A percentile compares a stretch with the other conserved stretches of the same genome.
Conservation (phyloP, 2,113 vertebrate genomes). For the Parotia lawesii region DNA sequence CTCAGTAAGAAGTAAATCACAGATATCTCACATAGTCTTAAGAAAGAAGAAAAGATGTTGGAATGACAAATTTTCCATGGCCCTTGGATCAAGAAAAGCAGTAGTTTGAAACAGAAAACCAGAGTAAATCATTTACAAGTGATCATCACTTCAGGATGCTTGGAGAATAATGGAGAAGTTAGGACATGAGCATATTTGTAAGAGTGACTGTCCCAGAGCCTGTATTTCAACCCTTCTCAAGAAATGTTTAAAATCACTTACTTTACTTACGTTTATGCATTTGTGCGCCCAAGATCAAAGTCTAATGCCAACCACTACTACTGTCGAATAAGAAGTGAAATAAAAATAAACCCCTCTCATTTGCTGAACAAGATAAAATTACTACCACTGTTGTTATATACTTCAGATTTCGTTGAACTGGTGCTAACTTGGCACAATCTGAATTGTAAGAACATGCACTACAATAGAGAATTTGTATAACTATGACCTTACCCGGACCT, state of each 20-base stretch:
- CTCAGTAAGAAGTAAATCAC: slow-evolving; percentile 27
- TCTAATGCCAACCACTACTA: background rate
- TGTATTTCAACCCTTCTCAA: background rate
- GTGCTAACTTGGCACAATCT: background rate
- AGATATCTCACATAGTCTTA: background rate
- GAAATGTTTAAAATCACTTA: background rate
- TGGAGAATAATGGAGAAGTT: background rate
- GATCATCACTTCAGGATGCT: background rate
- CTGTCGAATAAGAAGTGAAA: background rate
- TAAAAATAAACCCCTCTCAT: background rate
- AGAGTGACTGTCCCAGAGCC: background rate
- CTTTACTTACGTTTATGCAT: background rate
- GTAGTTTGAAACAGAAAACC: background rate
- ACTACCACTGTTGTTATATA: background rate
- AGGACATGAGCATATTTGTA: background rate
- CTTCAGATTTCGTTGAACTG: background rate
- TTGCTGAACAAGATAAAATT: background rate
- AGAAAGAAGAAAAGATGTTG: background rate
- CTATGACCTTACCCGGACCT: background rate
- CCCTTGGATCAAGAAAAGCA: background rate
- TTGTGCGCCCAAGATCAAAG: background rate
- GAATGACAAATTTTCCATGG: background rate
- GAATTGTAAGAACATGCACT: background rate
- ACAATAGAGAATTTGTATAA: background rate
- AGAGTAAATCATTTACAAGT: background rate